Conservation (phyloP, 2,113 vertebrate species). For the Pavo muticus region DNA sequence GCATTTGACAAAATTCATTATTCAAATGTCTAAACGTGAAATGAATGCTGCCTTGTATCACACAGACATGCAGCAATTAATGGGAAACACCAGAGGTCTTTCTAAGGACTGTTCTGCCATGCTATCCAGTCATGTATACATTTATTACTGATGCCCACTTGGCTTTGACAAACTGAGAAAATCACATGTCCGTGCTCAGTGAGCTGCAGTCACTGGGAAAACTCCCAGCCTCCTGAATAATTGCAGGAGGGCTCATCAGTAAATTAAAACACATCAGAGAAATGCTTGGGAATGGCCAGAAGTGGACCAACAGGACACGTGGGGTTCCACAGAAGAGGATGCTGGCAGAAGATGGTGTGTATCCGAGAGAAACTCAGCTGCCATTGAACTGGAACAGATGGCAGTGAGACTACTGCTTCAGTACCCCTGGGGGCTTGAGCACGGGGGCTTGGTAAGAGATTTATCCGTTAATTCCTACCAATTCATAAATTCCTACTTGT, state of each 20-base stretch:
- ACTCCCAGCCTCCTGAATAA: neutral
- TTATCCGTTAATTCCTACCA: neutral
- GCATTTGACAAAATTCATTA: neutral
- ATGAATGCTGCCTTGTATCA: neutral
- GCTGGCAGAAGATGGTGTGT: neutral
- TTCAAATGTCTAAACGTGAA: neutral
- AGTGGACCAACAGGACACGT: neutral
- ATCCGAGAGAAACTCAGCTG: neutral
- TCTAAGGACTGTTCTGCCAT: neutral
- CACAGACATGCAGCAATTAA: neutral
- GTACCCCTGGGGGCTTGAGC: neutral
- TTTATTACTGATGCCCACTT: neutral
- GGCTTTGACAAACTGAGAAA: neutral
- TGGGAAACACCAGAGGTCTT: neutral
- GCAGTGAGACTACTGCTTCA: neutral
- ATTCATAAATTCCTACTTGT: neutral
- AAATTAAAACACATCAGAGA: neutral
- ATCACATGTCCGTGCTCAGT: neutral
- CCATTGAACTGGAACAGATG: neutral
- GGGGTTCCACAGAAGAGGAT: neutral
- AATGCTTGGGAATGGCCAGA: neutral
- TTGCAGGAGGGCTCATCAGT: neutral
- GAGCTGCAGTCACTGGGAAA: neutral
- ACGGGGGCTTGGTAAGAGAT: neutral
- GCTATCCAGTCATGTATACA: accelerated